Evolutionary conservation across 2,888 invertebrate genomes (phyloP), one percentile per base, ranked within the genome.

Genomic region (Danaus chrysippus): DNA sequence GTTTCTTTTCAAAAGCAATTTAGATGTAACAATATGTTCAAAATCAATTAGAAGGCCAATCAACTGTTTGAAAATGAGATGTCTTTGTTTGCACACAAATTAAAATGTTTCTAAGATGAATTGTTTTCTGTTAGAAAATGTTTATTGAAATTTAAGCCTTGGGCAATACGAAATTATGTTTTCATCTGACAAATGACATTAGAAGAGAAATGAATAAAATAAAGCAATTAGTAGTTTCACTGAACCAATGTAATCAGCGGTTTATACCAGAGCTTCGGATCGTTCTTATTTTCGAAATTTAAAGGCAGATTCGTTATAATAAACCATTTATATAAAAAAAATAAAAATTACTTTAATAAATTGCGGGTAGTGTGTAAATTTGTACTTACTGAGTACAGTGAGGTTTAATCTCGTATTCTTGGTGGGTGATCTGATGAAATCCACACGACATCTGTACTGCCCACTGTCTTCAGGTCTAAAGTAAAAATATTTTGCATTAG

Each of bases 371-470:
- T 1, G 3, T 8, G 3, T 10, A 17, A 49, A 10, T 60, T 75
- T n/a, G n/a, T n/a, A 93, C 96, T 95, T 92, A 97, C 97, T 95
- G 74, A 97, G 94, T 58, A 97, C 95, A 67, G 96, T 96, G 66
- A 97, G 93, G 84, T 97, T 97, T 73, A 97, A 95, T 78, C 96
- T 93, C 68, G 96, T 96, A 82, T 97, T 96, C 79, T 95, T 94
- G 3, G 97, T 97, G 0, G 96, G 96, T n/a, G 97, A 96, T 77
- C 94, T 95, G 76, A 95, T 94, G 91, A 97, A 97, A 86, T 97
- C 97, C 67, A 96, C 95, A 68, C 96, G 90, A 80, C 96, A 96
- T 72, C 94, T 88, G 76, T 94, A 95, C 70, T 93, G 89, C 0
- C 94, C 94, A 58, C 93, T 94, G 82, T 95, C 95, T 71, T 91